Evolutionary conservation across 1,140 invertebrate species (phyloP), one percentile per base, ranked within the genome.

Genomic region (Callitettix versicolor): DNA sequence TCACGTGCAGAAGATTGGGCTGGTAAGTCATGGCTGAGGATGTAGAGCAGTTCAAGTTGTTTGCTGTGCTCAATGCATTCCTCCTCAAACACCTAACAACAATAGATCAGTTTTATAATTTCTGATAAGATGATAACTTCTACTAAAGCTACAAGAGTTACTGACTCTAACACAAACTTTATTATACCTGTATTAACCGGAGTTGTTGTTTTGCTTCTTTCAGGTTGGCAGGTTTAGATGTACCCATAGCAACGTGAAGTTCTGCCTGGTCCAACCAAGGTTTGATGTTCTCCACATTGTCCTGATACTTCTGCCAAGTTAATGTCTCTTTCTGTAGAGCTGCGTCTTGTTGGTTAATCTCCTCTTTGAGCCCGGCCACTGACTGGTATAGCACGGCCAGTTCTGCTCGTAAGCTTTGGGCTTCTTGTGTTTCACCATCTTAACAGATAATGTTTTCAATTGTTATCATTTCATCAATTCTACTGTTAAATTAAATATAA

Each of bases 191-290:
- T 12, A 58, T 52, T 30, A 80, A 79, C 36, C 60, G 79, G 79
- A 88, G 70, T 65, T 89, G 81, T 55, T 82, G 76, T 63, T 88
- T 80, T 69, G 89, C 89, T 74, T 95, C 90, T 58, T 81, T 69
- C 20, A 95, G 70, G 43, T 79, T 58, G 69, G 80, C 68, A n/a
- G 86, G 85, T 69, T 87, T 84, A 60, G 83, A 58, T 68, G 72
- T 68, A 47, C 82, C 81, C 58, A 78, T 78, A 51, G 81, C 78
- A 26, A 86, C 73, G 68, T 85, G 85, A 11, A 82, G 72, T 74
- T 95, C 90, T 20, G 86, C 87, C 65, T 89, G 76, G 65, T 92
- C 85, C 53, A 95, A 78, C 84, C 91, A 93, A 1, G 90, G 90
- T 67, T 86, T 85, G 22, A 96, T 77, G 68, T 88, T 79, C 52